Evolutionary conservation across 2,888 invertebrate genomes (phyloP), one percentile per base, ranked within the genome.

Genomic region (Luperina testacea): DNA sequence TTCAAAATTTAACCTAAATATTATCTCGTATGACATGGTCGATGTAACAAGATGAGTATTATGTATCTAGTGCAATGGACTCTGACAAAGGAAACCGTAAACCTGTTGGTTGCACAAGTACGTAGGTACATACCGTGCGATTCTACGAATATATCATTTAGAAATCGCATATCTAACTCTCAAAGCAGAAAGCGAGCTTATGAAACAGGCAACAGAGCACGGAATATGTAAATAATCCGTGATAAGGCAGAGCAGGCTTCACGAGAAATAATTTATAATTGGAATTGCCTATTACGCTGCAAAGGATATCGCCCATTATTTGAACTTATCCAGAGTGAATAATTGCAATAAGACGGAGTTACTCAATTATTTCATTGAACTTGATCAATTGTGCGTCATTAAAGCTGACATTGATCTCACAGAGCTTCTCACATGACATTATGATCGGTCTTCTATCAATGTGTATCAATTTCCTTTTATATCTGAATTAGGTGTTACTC

Each of bases 291-390:
- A 72, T 84, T 78, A 80, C 72, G 71, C 69, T 71, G 70, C 70
- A 42, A 82, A 88, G 92, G 92, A 92, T 90, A 90, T 90, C 84
- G 81, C 81, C 74, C 81, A 91, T 91, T 91, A 90, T 81, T 72
- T 71, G 79, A 77, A 87, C 80, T 86, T 86, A 87, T 85, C 80
- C 77, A 73, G 73, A 91, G 87, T 88, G 82, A 88, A 87, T 90
- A 88, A 91, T 90, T 88, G 86, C 85, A 78, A 79, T 75, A 84
- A 82, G 72, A 77, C 81, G 72, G 72, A 71, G 75, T 84, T 83
- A 79, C 78, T 80, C 83, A 83, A 84, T 88, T 81, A 84, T 85
- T 80, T 87, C 80, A 84, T 89, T 86, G 87, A 87, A 77, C 81
- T 83, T 83, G 82, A 83, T 80, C 76, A 79, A 75, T 69, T 75